These are phyloP conservation scores for Sesamia inferens DNA, from an alignment of 2,888 invertebrate species.

Conservation along the genomic window DNA sequence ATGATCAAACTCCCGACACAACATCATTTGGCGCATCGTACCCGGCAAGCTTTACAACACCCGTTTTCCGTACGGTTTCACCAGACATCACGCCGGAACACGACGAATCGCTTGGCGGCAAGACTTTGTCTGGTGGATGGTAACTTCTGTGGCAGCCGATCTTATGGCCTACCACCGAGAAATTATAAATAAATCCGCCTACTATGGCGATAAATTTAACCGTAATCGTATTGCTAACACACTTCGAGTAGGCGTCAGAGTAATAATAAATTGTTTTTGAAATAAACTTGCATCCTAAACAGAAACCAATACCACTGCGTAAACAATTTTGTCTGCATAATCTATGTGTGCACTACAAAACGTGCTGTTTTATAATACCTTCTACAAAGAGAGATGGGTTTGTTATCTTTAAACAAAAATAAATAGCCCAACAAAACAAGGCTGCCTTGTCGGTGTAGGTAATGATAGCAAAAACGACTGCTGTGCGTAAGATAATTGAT, in stretches of 20 bases:
- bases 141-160: too few relatives aligned
- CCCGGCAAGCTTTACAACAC: too few relatives aligned
- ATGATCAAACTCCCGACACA: too few relatives aligned
- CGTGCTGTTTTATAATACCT: background rate
- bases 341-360: background rate
- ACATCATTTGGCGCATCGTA: too few relatives aligned
- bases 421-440: background rate
- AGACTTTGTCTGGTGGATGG: too few relatives aligned
- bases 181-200: too few relatives aligned
- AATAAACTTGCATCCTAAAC: constrained; percentile 1
- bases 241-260: background rate
- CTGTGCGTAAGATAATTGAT: too few relatives aligned
- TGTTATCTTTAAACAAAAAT: background rate
- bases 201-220: background rate
- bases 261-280: background rate
- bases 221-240: constrained; percentile 3
- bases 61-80: too few relatives aligned
- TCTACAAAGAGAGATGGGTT: background rate
- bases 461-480: background rate
- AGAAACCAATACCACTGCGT: background rate
- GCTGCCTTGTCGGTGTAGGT: background rate
- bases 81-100: too few relatives aligned
- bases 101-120: too few relatives aligned
- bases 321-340: constrained; percentile 7
- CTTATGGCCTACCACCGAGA: too few relatives aligned